Base-by-base conservation (phyloP, 2,797 vertebrate species). In the Smutsia temminckii region DNA sequence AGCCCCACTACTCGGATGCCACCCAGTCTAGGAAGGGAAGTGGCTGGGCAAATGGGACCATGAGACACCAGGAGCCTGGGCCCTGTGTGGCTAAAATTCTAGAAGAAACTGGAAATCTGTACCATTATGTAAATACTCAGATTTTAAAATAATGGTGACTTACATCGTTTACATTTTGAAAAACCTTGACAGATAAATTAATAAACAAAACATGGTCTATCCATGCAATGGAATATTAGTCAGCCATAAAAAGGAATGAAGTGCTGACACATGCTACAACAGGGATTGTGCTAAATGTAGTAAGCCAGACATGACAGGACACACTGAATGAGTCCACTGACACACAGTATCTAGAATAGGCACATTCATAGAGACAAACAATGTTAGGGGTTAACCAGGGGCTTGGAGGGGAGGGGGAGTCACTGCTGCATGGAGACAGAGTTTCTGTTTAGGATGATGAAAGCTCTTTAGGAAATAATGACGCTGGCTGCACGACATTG, bases 111-210 rank as follows among this genome's bases (percentile, higher is more conserved):
- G 3, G 64, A 95, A 68, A 34, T 49, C 79, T 51, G 49, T 9
- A 79, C 49, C 59, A 37, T 27, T 46, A 40, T 40, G n/a, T 91
- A 80, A 77, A 51, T 29, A 81, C 29, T 55, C 61, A 69, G 71
- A 84, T n/a, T 63, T 81, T 37, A 49, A 88, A 64, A 86, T 51
- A 66, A 0, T 27, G 34, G 23, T 18, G 37, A 66, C 53, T 46
- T 9, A 57, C 32, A 42, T 10, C 32, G 25, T 72, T 93, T 80
- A 59, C 55, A 64, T 81, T 93, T 88, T 92, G 20, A 53, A 90
- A 96, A 87, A n/a, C n/a, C 18, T 34, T 29, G n/a, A 49, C 37
- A 87, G 75, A 14, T 88, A 81, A 78, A 78, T 13, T 16, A 37
- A 40, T 12, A 80, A 74, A 77, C 68, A 63, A 72, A 91, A 79